Conservation (phyloP, 2,888 invertebrate genomes). For the Podotricha telesiphe region DNA sequence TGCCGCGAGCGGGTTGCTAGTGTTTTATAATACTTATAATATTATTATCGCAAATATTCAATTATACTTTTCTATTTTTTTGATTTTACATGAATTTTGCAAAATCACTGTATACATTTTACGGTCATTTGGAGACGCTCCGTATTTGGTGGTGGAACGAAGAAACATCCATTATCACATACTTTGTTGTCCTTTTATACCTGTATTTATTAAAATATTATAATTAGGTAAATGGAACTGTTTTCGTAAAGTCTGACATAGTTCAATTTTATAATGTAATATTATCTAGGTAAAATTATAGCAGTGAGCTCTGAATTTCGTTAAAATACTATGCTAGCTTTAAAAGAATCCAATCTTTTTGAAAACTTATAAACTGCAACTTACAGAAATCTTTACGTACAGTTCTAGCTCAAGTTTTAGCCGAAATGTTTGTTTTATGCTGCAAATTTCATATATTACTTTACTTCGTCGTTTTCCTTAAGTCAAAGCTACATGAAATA, state of each 20-base stretch:
- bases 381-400: constrained; percentile 5
- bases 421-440: constrained; percentile 17
- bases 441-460: neutral
- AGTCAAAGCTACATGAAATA: neutral
- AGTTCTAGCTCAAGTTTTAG: constrained; percentile 9
- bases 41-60: neutral
- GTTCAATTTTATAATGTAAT: neutral
- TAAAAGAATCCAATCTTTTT: constrained; percentile 8
- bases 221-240: neutral
- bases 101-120: no score
- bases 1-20: no score
- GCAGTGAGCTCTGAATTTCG: neutral
- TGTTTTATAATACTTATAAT: neutral
- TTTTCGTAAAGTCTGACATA: neutral
- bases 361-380: constrained; percentile 13
- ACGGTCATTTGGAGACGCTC: no score
- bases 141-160: no score
- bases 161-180: no score
- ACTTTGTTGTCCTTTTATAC: no score
- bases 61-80: neutral
- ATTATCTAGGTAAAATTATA: neutral
- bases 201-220: no score
- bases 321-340: constrained; percentile 14
- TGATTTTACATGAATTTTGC: neutral
- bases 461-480: neutral